Evolutionary conservation across 1,140 invertebrate genomes (phyloP).

Genomic region (Popillia japonica): DNA sequence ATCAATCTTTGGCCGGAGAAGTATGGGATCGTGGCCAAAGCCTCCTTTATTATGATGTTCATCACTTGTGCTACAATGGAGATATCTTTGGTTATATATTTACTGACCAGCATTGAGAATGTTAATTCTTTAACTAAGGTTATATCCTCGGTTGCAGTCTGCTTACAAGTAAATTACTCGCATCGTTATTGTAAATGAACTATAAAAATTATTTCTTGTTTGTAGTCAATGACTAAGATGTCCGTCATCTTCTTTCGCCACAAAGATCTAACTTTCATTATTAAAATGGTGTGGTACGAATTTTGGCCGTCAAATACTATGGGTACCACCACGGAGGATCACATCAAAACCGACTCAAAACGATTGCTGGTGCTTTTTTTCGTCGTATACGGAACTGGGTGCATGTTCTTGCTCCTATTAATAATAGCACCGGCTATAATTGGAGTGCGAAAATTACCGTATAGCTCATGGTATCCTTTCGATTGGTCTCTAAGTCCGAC

Average conservation of each 20-base stretch:
- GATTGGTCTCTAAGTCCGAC: conserved; percentile 5
- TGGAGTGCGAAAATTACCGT: conserved; percentile 35
- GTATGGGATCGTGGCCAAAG: neutral
- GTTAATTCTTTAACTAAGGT: conserved; percentile 10
- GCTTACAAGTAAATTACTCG: neutral
- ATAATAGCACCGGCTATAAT: conserved; percentile 36
- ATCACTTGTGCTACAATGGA: neutral
- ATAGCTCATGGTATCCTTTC: conserved; percentile 41
- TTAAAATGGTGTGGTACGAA: conserved; percentile 20
- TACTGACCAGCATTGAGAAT: neutral
- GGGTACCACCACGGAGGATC: conserved; percentile 1
- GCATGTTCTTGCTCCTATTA: conserved; percentile 32
- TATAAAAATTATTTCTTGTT: neutral
- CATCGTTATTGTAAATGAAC: too few relatives aligned
- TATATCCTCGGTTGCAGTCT: conserved; percentile 5
- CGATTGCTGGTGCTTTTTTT: conserved; percentile 37
- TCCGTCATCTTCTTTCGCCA: conserved; percentile 25
- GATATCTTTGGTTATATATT: neutral
- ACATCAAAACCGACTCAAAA: conserved; percentile 26
- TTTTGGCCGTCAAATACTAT: conserved; percentile 43
- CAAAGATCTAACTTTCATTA: conserved; percentile 1
- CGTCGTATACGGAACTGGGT: conserved; percentile 4
- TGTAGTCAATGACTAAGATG: conserved; percentile 40
- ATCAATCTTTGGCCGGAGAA: conserved; percentile 15
- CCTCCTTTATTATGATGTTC: neutral